Base-by-base conservation (phyloP, 2,888 invertebrate genomes). In the Spilosoma lubricipeda region DNA sequence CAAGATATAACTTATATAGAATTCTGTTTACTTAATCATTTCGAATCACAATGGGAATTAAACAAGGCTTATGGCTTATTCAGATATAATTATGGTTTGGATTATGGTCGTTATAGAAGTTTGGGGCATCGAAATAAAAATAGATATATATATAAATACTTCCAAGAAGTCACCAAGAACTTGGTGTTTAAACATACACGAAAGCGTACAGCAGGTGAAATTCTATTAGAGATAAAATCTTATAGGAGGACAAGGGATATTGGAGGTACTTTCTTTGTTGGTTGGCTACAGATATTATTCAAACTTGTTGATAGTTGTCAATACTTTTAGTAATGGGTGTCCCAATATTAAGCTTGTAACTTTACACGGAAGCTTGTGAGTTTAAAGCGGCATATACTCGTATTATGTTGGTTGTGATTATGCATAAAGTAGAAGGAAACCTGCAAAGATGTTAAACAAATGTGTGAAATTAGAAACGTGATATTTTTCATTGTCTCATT, bases 1-100 rank as follows among this genome's bases (percentile, higher is more conserved):
- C 84, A 84, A 87, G 85, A 84, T 84, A 85, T 79, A 80, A 83
- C 83, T 82, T 83, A 83, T 87, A 84, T 84, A 85, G 85, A 85
- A 87, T 88, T 90, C 88, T 77, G 86, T 86, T 83, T 83, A 78
- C 79, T 82, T 84, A 83, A 79, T 80, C 85, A 86, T 85, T 83
- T 86, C 82, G 78, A 77, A 75, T 36, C 33, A 67, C 59, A 72
- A 45, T 45, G 39, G 20, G 33, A 30, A 66, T 71, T 52, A n/a
- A 66, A 71, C 18, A 18, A 63, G 52, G 48, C 66, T 71, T 42
- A 70, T 42, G 70, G 59, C 27, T 70, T 70, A 39, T 70, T 68
- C 52, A n/a, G n/a, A 59, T 42, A 52, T 42, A 56, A 70, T 70
- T 70, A 70, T 20, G 59, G 39, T 56, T 59, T 39, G 20, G 30